phyloP scores from a whole-genome alignment of 2,797 vertebrate species.

The Onychomys torridus region DNA sequence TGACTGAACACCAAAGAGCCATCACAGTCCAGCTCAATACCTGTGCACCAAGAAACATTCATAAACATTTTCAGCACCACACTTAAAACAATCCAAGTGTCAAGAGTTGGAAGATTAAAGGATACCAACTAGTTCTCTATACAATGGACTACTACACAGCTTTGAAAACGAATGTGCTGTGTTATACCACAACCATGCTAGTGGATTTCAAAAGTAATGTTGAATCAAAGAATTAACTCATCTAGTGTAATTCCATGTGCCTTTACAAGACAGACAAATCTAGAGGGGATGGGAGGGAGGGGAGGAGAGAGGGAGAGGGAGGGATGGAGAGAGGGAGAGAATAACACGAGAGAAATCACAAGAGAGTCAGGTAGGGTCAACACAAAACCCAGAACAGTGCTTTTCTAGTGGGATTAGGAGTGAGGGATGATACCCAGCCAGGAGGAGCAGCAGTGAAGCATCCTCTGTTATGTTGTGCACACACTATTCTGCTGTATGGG shows the following conservation, averaged over 20 bases:
- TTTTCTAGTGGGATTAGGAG: not conserved
- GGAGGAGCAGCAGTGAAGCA: rapidly evolving
- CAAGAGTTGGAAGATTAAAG: not conserved
- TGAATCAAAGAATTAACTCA: not conserved
- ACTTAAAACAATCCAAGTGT: slow-evolving; percentile 18
- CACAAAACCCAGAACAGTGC: not conserved
- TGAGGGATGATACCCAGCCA: rapidly evolving
- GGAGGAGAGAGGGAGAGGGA: rapidly evolving
- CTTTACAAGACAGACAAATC: slow-evolving; percentile 34
- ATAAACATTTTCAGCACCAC: not conserved
- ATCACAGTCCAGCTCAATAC: not conserved
- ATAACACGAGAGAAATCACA: not conserved
- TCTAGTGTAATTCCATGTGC: not conserved
- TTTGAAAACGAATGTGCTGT: not conserved
- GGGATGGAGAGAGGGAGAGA: not conserved
- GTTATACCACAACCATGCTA: not conserved
- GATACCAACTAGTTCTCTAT: not conserved
- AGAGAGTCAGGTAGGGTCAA: not conserved
- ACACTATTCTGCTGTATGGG: not conserved
- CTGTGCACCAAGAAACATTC: not conserved
- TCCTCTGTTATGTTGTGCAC: not conserved
- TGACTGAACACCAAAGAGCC: slow-evolving; percentile 4
- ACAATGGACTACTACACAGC: not conserved
- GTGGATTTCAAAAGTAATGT: not conserved
- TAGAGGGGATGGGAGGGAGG: not conserved